Base-by-base conservation (phyloP, 2,113 vertebrate genomes). In the Nansenia antarctica region DNA sequence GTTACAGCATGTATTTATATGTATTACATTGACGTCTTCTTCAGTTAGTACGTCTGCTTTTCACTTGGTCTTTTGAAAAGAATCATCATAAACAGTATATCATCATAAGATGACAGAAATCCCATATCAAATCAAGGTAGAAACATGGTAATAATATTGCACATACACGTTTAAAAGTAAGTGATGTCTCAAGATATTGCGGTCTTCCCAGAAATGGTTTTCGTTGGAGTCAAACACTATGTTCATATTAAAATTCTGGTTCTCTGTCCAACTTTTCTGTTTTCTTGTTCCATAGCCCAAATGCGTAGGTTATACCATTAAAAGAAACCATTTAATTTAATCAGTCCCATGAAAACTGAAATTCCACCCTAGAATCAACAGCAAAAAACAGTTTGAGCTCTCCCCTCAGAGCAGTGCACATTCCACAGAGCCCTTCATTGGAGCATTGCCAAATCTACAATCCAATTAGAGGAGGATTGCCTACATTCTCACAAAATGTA, bases 321-420 rank as follows among this genome's bases (percentile, higher is more conserved):
- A 85, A 77, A 87, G 59, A 78, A 78, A 71, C 69, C 70, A 52
- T 83, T 85, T 77, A 77, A 73, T 55, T 82, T 80, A 83, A 85
- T 84, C 70, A 77, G 72, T 72, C 65, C 80, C 72, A 85, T 81
- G 79, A 85, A 86, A 82, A 78, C 31, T 80, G 77, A 79, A 90
- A 81, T 83, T 82, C 82, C 73, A 79, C 79, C 72, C 78, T 82
- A 76, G 69, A 82, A 63, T 76, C 70, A 80, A 86, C 80, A 77
- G 64, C 73, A 73, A 74, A 65, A 73, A n/a, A 74, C 69, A 31
- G 42, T 74, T 62, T 20, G 42, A 47, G 69, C 63, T 68, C 68
- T 74, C 59, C 69, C 55, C 61, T 70, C 58, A 22, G 34, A 55
- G 24, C 42, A 0, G 31, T 0, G 1, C 2, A 64, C 65, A 59